These are phyloP conservation scores for Melanotaenia duboulayi DNA, from an alignment of 2,113 vertebrate genomes.

Conservation along the genomic window DNA sequence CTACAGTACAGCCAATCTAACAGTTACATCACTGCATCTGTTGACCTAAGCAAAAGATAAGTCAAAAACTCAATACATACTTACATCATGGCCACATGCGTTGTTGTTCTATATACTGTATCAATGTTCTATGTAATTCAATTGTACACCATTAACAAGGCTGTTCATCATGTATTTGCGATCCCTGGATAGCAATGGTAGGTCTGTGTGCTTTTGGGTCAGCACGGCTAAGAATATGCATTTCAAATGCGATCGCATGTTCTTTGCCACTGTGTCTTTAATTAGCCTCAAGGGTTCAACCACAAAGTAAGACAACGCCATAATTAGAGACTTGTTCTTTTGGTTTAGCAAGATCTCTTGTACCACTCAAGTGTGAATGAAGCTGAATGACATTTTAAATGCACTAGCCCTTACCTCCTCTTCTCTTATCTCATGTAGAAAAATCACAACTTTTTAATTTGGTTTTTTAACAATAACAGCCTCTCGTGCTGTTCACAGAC, in stretches of 20 bases:
- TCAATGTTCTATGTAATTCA: constrained; percentile 50
- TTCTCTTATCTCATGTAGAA: constrained; percentile 12
- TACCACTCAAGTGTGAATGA: constrained; percentile 47
- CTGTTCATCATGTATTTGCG: constrained; percentile 30
- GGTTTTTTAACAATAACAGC: constrained; percentile 47
- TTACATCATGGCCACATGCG: neutral
- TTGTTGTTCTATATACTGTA: neutral
- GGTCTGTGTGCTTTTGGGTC: neutral
- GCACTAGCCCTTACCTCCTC: neutral
- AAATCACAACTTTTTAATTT: neutral
- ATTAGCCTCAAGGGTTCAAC: constrained; percentile 67
- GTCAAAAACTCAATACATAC: constrained; percentile 2
- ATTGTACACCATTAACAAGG: constrained; percentile 41
- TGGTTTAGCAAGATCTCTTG: constrained; percentile 43
- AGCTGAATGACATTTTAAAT: constrained; percentile 10
- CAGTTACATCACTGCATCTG: constrained; percentile 15
- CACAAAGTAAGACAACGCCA: constrained; percentile 55
- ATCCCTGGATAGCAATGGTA: constrained; percentile 14
- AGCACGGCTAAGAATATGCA: constrained; percentile 40
- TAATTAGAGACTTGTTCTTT: constrained; percentile 62
- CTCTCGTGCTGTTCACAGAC: constrained; percentile 29
- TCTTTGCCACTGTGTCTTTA: constrained; percentile 53
- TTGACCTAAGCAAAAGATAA: constrained; percentile 26
- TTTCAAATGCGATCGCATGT: constrained; percentile 41
- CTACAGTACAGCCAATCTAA: constrained; percentile 15